Base-by-base conservation (phyloP, 2,888 invertebrate genomes). In the Aphidoletes aphidimyza region DNA sequence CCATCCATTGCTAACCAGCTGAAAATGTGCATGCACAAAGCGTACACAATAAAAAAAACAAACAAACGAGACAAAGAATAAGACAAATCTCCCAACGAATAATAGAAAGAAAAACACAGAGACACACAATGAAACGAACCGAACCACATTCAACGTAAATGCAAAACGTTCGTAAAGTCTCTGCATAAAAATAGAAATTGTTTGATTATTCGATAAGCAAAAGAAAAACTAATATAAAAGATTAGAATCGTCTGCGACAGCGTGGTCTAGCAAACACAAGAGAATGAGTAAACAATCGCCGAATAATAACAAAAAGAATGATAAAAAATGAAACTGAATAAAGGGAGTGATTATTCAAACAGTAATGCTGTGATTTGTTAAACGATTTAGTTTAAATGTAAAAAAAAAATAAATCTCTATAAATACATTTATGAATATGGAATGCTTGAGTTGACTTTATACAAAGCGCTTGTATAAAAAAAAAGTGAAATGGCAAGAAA, bases 371-470 rank as follows among this genome's bases (percentile, higher is more conserved):
- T 87, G 87, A 87, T 87, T 87, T 86, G 87, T 87, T 87, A 87
- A 87, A 86, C 86, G 86, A 87, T 89, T 89, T 87, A 88, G 88
- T 89, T 88, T 88, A 88, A 88, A 88, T 88, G 88, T 88, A 88
- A 87, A 54, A 85, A 49, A 49, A 47, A 54, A 54, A 26, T 45
- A 45, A 54, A 54, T n/a, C 36, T 37, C 69, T 69, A 69, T 34
- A 69, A 30, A 69, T 69, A 69, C 30, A 69, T 69, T 14, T 5
- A 69, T 69, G 69, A 69, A 30, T 69, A 19, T 69, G 14, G n/a
- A n/a, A n/a, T n/a, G 14, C 42, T 42, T 42, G 42, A 42, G 14
- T 9, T 42, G 42, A 42, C 6, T 9, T 14, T 42, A 14, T 14
- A 42, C 14, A 14, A 42, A 6, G 42, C 42, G 5, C 34, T 69